Base-by-base conservation (phyloP, 1,140 invertebrate genomes). In the Odontomachus brunneus region DNA sequence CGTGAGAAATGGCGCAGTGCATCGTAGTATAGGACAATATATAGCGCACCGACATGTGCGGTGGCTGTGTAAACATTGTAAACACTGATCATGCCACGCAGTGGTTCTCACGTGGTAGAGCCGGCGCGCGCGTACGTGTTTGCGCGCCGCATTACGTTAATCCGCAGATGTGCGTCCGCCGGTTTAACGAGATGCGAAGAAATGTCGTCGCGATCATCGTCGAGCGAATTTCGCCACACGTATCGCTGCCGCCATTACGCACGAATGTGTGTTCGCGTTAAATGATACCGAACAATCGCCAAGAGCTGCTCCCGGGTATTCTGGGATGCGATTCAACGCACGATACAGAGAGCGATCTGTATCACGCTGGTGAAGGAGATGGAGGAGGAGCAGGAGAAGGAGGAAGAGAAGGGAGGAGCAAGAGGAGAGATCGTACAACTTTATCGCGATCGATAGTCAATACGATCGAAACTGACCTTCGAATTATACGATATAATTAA, bases 41-140 rank as follows among this genome's bases (percentile, higher is more conserved):
- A 81, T 51, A 73, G 73, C 66, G 55, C 44, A 55, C 59, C 71
- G 57, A 84, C 85, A 72, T 84, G 71, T 84, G 71, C 59, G 82
- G 48, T 89, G 76, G 59, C 85, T 90, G 74, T 84, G 85, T 89
- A 89, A 89, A 90, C 84, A 89, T 84, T 86, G 83, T 89, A 85
- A 87, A 87, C 85, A 88, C 80, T 80, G 84, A 88, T 89, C 83
- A 72, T 87, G 82, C 69, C 83, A 62, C 26, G 75, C 81, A 74
- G 87, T 76, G 86, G 82, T 86, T 89, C 86, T 89, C 88, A 84
- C 53, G 24, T 65, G 62, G 38, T 44, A 44, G 3, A 44, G 9
- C 29, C 29, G 12, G 60, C 22, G n/a, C 17, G 24, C 26, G n/a
- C 19, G 1, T 33, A 24, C 7, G 1, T 19, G 14, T 26, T 3